Evolutionary conservation across 2,113 vertebrate species (phyloP).

Genomic region (Todiramphus saurophagus): DNA sequence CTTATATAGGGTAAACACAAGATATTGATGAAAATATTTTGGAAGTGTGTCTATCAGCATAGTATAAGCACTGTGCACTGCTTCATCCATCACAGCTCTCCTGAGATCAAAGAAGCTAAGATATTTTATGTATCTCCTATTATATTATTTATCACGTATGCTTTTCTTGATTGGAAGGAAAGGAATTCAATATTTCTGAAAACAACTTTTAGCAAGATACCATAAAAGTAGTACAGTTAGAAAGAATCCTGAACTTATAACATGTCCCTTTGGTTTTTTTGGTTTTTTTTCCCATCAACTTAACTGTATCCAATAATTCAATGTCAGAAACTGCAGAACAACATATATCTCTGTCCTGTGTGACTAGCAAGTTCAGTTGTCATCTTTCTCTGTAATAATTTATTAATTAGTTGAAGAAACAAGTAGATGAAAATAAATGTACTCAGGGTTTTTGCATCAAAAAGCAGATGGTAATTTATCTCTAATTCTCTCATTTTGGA

Average conservation of each 20-base stretch:
- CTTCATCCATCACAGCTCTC: not conserved
- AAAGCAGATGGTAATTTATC: not conserved
- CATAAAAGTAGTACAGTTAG: not conserved
- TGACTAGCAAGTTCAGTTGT: constrained; percentile 9
- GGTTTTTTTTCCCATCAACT: not conserved
- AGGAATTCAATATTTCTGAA: not conserved
- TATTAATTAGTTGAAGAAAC: constrained; percentile 26
- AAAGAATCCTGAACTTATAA: constrained; percentile 8
- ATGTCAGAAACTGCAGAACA: not conserved
- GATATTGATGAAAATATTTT: not conserved
- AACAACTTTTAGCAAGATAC: not conserved
- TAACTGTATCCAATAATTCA: not conserved
- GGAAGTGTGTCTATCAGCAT: not conserved
- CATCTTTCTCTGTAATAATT: constrained; percentile 6
- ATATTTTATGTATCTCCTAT: not conserved
- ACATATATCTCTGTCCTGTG: not conserved
- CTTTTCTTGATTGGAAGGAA: not conserved
- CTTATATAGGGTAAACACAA: not conserved
- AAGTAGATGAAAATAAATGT: constrained; percentile 23
- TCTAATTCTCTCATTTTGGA: not conserved
- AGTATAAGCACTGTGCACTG: not conserved
- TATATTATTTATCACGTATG: not conserved
- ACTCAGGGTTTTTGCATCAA: not conserved
- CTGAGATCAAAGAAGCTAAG: not conserved
- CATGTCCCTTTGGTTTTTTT: not conserved